Conservation (phyloP, 37 sponge, comb jelly and placozoan genomes). For the Beroe ovata region DNA sequence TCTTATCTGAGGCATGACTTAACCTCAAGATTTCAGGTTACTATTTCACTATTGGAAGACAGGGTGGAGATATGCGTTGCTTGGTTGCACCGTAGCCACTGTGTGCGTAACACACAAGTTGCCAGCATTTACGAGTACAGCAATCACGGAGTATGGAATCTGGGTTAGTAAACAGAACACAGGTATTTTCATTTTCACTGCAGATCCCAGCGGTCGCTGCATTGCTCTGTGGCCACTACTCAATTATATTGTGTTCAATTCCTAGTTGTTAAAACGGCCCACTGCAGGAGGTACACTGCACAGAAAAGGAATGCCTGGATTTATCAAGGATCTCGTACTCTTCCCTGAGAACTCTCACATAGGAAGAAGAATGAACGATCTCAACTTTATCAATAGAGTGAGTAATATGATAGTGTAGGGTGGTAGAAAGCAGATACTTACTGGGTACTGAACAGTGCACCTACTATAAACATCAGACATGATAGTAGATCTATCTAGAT, state of each 20-base stretch:
- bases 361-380: neutral
- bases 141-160: conserved; percentile 16
- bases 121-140: conserved; percentile 23
- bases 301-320: conserved; percentile 38
- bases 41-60: neutral
- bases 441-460: too few species aligned
- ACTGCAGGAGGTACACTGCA: conserved; percentile 15
- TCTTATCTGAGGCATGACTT: too few species aligned
- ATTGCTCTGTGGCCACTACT: too few species aligned
- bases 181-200: too few species aligned
- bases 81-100: neutral
- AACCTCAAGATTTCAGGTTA: conserved; percentile 33
- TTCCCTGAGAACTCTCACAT: neutral
- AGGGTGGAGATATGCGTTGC: conserved; percentile 7
- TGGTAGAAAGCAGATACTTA: too few species aligned
- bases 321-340: neutral
- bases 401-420: too few species aligned
- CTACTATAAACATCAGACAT: too few species aligned
- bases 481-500: too few species aligned
- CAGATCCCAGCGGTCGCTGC: too few species aligned
- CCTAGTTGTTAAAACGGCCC: too few species aligned
- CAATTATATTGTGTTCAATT: too few species aligned
- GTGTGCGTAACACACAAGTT: neutral
- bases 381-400: conserved; percentile 17
- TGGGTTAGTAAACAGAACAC: conserved; percentile 28